Base-by-base conservation (phyloP, 2,888 invertebrate species). In the Tenthredo mesomela region DNA sequence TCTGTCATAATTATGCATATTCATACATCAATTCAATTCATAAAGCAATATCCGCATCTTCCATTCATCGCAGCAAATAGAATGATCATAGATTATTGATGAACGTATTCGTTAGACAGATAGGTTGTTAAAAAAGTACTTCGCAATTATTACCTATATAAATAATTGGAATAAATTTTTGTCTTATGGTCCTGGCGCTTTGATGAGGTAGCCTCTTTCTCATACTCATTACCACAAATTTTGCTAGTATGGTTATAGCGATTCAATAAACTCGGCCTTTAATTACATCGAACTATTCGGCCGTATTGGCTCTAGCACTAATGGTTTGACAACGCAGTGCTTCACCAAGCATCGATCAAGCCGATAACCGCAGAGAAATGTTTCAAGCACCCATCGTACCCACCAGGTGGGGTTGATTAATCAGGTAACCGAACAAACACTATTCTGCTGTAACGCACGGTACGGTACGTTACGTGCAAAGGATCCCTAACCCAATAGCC, bases 291-390 rank as follows among this genome's bases (percentile, higher is more conserved):
- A 61, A 61, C 37, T 80, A 67, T 67, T 61, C 61, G 40, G 61
- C 10, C 61, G 25, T 29, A 50, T 80, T 40, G 58, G 50, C 37
- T 21, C 40, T 40, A 21, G 80, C 37, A 80, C 33, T 80, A 80
- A 80, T 80, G 80, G 80, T 40, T 58, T 80, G 80, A 61, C 80
- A 80, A 80, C 58, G 58, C 12, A 80, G 21, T 61, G 80, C 61
- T 61, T 40, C 80, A 25, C 61, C 80, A 15, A 21, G 58, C 61
- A 58, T 58, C 80, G 80, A 80, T 80, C 80, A 80, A 61, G 80
- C 80, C 61, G 80, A 80, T 80, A 80, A 80, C 80, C 80, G 61
- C 58, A 61, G 58, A 40, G 80, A 80, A 80, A 80, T 80, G 61
- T 80, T 80, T 80, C 58, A 61, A 58, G 58, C 80, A 80, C 61